Evolutionary conservation across 2,113 vertebrate genomes (phyloP), one percentile per base, ranked within the genome.

Genomic region (Syrrhaptes paradoxus): DNA sequence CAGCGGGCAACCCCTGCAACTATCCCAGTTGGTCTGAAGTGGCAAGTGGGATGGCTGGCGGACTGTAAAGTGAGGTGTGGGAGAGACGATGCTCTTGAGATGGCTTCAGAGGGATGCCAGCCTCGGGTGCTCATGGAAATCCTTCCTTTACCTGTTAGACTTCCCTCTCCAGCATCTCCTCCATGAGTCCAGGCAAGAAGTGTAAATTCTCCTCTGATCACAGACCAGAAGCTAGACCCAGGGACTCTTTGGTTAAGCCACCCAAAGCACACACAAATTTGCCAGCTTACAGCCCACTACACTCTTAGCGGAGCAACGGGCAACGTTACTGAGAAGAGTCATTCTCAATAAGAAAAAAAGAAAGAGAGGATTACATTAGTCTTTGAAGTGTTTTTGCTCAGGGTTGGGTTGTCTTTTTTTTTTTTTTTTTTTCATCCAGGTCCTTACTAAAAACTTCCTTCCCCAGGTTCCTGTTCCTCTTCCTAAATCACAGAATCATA

Each of bases 1-100:
- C 76, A 32, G 21, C 0, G 7, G 14, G 25, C 41, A 43, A 25
- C 32, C 54, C 1, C 0, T 2, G 25, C 1, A 0, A 4, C 8
- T 6, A 36, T 54, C 28, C 45, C 11, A 15, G 21, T 11, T 0
- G 17, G 17, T 18, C 48, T n/a, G 26, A 26, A 46, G 20, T 13
- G 3, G 29, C 62, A 18, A 34, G 24, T 0, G 7, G 28, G 58
- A 24, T 41, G 41, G 41, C 13, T 41, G 41, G 41, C 13, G 41
- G 41, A 41, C 41, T 41, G 41, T 41, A 41, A 41, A 41, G 38
- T 41, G 41, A 41, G 41, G 41, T 41, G 41, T 41, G 41, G 41
- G 41, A 41, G 41, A 41, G 41, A 41, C 41, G 13, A 41, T 41
- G 41, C 13, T 41, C 41, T 41, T 13, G 41, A 41, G 41, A 41